Percentiles rank a stretch among this genome's conserved stretches.
Conservation (phyloP, 1,140 invertebrate genomes). For the Propsilocerus akamusi region DNA sequence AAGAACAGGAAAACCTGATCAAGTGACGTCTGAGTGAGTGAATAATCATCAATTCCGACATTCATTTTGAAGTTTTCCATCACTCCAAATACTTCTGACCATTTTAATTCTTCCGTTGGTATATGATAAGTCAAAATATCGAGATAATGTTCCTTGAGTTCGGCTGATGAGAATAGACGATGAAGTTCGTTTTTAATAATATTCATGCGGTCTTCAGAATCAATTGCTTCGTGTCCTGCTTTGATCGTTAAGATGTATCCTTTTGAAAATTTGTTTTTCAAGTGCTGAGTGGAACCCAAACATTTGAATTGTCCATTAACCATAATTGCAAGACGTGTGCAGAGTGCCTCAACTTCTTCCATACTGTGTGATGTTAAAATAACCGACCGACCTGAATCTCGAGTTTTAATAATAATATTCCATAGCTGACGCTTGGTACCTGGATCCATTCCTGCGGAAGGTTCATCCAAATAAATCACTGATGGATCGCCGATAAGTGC, state of each 20-base stretch:
- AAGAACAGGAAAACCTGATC: background rate
- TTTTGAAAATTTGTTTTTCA: conserved; percentile 39
- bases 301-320: conserved; percentile 51
- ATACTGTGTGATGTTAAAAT: conserved; percentile 67
- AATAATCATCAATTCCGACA: background rate
- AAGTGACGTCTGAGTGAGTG: background rate
- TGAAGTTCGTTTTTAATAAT: background rate
- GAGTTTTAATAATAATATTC: conserved; percentile 42
- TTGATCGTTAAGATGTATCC: conserved; percentile 26
- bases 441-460: conserved; percentile 68
- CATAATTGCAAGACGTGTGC: conserved; percentile 72
- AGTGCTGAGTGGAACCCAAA: conserved; percentile 43
- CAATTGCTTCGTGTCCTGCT: conserved; percentile 1
- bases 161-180: background rate
- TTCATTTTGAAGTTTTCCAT: background rate
- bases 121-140: background rate
- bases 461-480: conserved; percentile 75
- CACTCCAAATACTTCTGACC: background rate
- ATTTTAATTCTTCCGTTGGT: background rate
- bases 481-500: conserved; percentile 79
- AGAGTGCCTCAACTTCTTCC: conserved; percentile 78
- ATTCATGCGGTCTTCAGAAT: background rate
- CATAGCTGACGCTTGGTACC: conserved; percentile 62
- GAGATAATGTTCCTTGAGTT: background rate
- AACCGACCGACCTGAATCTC: conserved; percentile 45